phyloP scores from a whole-genome alignment of 2,113 vertebrate genomes.

The Notothenia coriiceps region DNA sequence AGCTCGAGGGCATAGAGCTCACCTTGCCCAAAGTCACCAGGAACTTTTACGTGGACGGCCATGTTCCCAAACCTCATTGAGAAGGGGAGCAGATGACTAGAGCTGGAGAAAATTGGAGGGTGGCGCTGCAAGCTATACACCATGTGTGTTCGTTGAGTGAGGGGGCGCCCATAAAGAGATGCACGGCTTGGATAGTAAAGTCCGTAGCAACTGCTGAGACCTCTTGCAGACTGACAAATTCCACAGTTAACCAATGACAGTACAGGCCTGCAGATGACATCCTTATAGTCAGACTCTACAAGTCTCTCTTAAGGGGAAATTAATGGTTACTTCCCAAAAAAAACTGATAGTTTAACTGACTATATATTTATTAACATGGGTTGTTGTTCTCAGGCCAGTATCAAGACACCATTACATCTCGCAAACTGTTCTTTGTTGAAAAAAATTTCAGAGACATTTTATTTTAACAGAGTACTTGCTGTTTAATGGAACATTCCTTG shows the following conservation, averaged over 20 bases:
- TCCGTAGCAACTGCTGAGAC: constrained; percentile 37
- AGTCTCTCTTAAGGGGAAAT: constrained; percentile 31
- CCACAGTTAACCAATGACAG: constrained; percentile 37
- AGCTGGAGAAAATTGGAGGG: not conserved
- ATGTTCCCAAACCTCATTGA: constrained; percentile 93
- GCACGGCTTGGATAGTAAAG: constrained; percentile 17
- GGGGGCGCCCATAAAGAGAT: constrained; percentile 15
- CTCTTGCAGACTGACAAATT: constrained; percentile 25
- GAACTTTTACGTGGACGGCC: constrained; percentile 95
- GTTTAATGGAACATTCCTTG: constrained; percentile 75
- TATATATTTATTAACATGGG: constrained; percentile 27
- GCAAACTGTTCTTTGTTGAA: constrained; percentile 44
- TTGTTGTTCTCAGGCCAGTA: constrained; percentile 22
- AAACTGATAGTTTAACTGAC: constrained; percentile 13
- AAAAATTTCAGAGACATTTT: not conserved
- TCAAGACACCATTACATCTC: constrained; percentile 25
- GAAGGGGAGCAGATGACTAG: not conserved
- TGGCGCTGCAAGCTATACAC: not conserved
- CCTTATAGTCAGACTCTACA: not conserved
- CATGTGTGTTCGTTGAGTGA: constrained; percentile 13
- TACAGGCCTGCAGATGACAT: constrained; percentile 21
- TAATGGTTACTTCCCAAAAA: constrained; percentile 44
- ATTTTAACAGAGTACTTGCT: constrained; percentile 20
- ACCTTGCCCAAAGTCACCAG: constrained; percentile 91
- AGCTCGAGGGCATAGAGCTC: constrained; percentile 89